Percentiles rank a stretch among this genome's conserved stretches.
Evolutionary conservation across 1,140 invertebrate genomes (phyloP).

Genomic region (Melanaphis sacchari): DNA sequence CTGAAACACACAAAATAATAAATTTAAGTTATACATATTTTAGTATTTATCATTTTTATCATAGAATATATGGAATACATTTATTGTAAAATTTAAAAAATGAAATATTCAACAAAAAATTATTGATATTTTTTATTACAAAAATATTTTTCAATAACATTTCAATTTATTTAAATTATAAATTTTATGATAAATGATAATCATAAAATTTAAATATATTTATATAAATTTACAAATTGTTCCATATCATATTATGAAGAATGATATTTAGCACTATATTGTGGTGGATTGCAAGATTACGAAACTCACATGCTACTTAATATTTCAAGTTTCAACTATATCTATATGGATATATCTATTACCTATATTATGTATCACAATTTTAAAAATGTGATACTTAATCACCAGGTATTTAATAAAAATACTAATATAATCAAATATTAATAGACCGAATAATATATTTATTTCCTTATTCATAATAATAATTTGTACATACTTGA

Average conservation of each 20-base stretch:
- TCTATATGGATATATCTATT: background rate
- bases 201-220: too few relatives aligned
- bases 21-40: background rate
- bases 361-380: background rate
- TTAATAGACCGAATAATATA: background rate
- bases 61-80: background rate
- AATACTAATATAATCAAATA: background rate
- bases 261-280: too few relatives aligned
- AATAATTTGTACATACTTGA: slow-evolving; percentile 15
- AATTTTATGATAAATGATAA: too few relatives aligned
- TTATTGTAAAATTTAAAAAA: background rate
- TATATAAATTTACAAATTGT: too few relatives aligned
- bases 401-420: background rate
- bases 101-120: too few relatives aligned
- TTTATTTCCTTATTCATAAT: background rate
- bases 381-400: background rate
- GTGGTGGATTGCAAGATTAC: too few relatives aligned
- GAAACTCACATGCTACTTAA: too few relatives aligned
- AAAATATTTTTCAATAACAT: too few relatives aligned
- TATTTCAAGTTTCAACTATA: too few relatives aligned
- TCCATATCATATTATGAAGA: too few relatives aligned
- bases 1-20: background rate
- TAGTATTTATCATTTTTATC: background rate
- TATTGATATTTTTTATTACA: too few relatives aligned
- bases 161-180: too few relatives aligned